Conservation (phyloP, 37 sponge, comb jelly and placozoan genomes). For the Bolinopsis microptera region DNA sequence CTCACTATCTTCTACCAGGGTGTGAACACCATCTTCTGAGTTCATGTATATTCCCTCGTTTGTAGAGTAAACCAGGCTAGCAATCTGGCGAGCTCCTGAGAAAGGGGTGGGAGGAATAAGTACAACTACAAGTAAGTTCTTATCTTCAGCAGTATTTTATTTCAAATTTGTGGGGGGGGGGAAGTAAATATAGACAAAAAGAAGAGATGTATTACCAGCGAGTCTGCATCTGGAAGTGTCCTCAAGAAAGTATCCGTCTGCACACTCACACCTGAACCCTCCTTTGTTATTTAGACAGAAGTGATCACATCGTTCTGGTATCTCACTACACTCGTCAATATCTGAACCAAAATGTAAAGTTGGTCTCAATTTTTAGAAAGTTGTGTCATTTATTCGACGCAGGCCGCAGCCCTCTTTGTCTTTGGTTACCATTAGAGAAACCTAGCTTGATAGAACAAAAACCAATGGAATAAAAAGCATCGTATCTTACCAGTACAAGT, state of each 20-base stretch:
- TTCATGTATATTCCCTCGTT: not conserved
- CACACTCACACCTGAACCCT: conserved; percentile 62
- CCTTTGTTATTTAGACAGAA: conserved; percentile 30
- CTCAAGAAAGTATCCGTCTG: not conserved
- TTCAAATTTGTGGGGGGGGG: not conserved
- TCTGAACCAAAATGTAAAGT: not conserved
- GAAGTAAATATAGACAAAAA: not conserved
- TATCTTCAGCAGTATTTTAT: not conserved
- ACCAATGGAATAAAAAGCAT: no score
- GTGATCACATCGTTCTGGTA: conserved; percentile 34
- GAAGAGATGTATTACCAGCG: not conserved
- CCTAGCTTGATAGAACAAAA: no score
- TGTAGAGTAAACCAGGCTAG: not conserved
- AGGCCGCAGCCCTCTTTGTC: no score
- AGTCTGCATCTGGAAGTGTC: conserved; percentile 8
- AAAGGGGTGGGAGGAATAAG: not conserved
- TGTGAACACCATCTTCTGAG: not conserved
- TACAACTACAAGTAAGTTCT: not conserved
- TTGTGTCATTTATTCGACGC: no score
- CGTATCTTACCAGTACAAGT: conserved; percentile 31
- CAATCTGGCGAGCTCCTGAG: not conserved
- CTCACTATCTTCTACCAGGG: not conserved
- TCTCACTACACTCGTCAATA: not conserved
- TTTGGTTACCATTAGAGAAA: no score
- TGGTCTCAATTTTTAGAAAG: no score